These are phyloP conservation scores for Xylophagus ater DNA, from an alignment of 2,888 invertebrate genomes.

Conservation along the genomic window DNA sequence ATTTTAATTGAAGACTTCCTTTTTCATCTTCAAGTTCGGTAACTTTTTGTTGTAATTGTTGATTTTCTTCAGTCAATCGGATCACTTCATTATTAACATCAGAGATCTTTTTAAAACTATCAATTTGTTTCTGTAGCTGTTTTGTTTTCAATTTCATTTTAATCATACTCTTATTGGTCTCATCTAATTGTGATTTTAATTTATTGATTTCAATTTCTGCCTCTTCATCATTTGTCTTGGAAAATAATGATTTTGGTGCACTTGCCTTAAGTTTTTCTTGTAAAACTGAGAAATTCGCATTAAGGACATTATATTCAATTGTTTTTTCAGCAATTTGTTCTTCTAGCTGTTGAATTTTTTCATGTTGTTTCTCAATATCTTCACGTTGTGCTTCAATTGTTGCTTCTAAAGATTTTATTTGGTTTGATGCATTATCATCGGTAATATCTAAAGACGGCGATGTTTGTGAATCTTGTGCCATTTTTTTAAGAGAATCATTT, in stretches of 20 bases:
- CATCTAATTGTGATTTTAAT: constrained; percentile 59
- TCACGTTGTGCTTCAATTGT: constrained; percentile 40
- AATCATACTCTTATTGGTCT: constrained; percentile 63
- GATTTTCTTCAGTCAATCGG: constrained; percentile 49
- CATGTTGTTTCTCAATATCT: constrained; percentile 30
- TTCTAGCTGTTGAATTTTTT: constrained; percentile 35
- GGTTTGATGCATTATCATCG: constrained; percentile 18
- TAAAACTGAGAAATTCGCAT: constrained; percentile 37
- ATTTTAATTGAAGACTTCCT: constrained; percentile 76
- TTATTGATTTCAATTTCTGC: constrained; percentile 35
- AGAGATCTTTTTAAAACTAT: constrained; percentile 52
- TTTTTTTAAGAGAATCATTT: constrained; percentile 45
- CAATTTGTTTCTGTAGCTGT: constrained; percentile 63
- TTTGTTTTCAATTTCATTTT: constrained; percentile 65
- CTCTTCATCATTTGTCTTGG: constrained; percentile 23
- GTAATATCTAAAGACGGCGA: constrained; percentile 4
- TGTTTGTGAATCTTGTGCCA: constrained; percentile 31
- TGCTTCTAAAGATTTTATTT: constrained; percentile 36
- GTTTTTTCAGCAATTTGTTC: constrained; percentile 44
- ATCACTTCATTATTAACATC: constrained; percentile 58
- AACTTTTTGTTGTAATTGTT: constrained; percentile 58
- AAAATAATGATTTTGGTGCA: constrained; percentile 30
- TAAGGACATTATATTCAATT: constrained; percentile 43
- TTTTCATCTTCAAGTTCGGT: constrained; percentile 84
- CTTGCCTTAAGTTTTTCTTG: constrained; percentile 33